Evolutionary conservation across 2,113 vertebrate species (phyloP), one percentile per base, ranked within the genome.

Genomic region (Forbesichthys agassizii): DNA sequence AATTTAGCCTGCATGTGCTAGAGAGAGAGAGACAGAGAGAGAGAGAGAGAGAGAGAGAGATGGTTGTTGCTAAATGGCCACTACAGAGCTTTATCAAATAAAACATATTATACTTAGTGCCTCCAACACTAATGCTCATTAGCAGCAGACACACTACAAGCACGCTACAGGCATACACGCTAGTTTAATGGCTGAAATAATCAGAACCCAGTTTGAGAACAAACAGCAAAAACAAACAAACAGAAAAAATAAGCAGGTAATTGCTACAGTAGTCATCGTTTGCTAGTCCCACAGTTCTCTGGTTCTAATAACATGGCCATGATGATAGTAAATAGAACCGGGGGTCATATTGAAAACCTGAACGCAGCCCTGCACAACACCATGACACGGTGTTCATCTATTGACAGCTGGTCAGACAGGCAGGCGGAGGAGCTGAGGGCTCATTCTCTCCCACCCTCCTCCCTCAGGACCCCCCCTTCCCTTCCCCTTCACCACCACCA

Each of bases 1-100:
- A 91, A 95, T 96, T 96, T 95, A 92, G 90, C 87, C 88, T 91
- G 88, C 88, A 91, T 84, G 86, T 75, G 80, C 78, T 89, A 64
- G 56, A 73, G 70, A 71, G 90, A 94, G 95, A 93, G 92, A 86
- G 66, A 82, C 77, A 60, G 47, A 61, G 42, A 61, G 2, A 73
- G 42, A 6, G 20, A 74, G 64, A 71, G 8, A 80, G 72, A 20
- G 27, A 5, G 49, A 59, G 16, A 33, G 58, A 54, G 65, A 61
- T n/a, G 42, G 48, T 62, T 77, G 65, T 42, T 68, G 53, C 36
- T 64, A 47, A 60, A 61, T 69, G 64, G 66, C 48, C 48, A 79
- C 77, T 59, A 73, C 52, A 81, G 33, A 59, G 78, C 67, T 70
- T 71, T 16, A 66, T 74, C 66, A 76, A 78, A 71, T 48, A 27